These are phyloP conservation scores for Myiotriccus ornatus DNA, from an alignment of 2,797 vertebrate genomes.

Conservation along the genomic window DNA sequence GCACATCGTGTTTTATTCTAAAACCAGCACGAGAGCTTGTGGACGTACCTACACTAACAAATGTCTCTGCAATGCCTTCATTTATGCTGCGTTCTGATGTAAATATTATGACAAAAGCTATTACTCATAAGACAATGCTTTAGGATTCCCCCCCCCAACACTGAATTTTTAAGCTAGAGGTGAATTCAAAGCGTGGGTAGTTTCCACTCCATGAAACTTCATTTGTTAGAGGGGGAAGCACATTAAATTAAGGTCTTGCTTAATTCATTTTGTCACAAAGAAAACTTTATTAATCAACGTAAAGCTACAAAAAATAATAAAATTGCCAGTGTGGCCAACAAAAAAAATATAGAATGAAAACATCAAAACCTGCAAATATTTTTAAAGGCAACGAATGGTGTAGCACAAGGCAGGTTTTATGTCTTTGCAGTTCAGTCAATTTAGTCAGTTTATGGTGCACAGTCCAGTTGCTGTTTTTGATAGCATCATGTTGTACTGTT, in stretches of 20 bases:
- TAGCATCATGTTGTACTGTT: background rate
- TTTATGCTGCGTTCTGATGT: background rate
- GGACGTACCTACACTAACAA: fast-evolving
- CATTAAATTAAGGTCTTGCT: background rate
- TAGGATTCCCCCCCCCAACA: fast-evolving
- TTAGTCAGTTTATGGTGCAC: conserved; percentile 32
- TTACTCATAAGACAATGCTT: background rate
- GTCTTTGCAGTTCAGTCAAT: conserved; percentile 13
- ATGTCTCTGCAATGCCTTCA: background rate
- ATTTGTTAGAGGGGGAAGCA: background rate
- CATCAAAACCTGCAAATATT: background rate
- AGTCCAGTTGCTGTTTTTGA: background rate
- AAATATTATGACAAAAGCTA: background rate
- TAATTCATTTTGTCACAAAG: background rate
- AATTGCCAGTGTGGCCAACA: background rate
- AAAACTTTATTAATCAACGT: background rate
- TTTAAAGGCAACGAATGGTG: background rate
- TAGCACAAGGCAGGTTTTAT: background rate
- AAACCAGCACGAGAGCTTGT: background rate
- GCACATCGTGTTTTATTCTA: background rate
- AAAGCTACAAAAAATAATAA: background rate
- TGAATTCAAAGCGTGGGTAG: background rate
- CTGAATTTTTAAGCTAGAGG: background rate
- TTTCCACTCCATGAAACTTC: background rate
- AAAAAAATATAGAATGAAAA: background rate